Evolutionary conservation across 2,113 vertebrate species (phyloP).

Genomic region (Pollimyrus isidori): DNA sequence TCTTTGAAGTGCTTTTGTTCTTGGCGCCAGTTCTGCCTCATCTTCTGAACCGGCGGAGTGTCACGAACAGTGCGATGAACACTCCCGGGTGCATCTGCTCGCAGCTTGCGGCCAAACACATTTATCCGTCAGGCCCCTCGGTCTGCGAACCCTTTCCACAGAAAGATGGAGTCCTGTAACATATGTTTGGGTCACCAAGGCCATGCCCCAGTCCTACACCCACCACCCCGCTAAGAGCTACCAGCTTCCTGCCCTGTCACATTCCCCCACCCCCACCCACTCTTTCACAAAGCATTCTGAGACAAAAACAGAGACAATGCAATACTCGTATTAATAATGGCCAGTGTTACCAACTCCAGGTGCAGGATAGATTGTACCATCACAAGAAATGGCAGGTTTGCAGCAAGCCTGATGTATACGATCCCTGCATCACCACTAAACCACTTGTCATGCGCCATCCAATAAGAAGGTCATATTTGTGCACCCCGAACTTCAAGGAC

Average conservation of each 20-base stretch:
- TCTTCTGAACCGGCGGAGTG: background rate
- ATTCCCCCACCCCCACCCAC: too few species aligned
- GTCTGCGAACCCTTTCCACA: background rate
- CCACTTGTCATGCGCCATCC: background rate
- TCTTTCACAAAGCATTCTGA: background rate
- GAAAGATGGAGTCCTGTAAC: background rate
- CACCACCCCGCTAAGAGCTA: background rate
- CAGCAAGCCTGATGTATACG: background rate
- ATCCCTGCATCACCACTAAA: background rate
- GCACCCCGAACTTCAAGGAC: background rate
- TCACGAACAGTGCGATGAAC: background rate
- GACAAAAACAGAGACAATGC: background rate
- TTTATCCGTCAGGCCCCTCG: background rate
- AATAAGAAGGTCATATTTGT: background rate
- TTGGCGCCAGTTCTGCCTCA: background rate
- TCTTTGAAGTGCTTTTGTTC: background rate
- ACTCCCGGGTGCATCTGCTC: background rate
- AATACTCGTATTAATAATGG: background rate
- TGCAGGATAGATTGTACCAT: background rate
- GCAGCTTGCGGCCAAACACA: background rate
- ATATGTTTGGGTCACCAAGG: background rate
- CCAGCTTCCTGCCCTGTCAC: background rate
- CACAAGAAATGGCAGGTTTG: background rate
- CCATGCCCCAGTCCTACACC: background rate
- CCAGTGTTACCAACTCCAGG: background rate